These are phyloP conservation scores for Eutrigla gurnardus DNA, from an alignment of 2,797 vertebrate genomes.

Conservation along the genomic window DNA sequence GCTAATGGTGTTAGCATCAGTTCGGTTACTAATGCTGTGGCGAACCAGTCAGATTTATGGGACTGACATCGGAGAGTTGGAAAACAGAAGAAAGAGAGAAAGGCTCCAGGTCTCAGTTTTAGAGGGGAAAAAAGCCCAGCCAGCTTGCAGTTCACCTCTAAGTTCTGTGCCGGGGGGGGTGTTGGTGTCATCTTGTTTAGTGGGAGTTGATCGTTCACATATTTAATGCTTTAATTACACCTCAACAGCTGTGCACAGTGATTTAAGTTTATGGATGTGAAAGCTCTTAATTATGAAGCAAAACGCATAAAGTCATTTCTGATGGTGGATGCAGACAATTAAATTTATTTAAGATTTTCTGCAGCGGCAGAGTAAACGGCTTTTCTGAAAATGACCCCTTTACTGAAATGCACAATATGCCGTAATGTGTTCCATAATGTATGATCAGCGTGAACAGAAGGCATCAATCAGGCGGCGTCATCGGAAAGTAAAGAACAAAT, in stretches of 20 bases:
- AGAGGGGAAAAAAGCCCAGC: slow-evolving; percentile 51
- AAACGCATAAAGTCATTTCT: slow-evolving; percentile 89
- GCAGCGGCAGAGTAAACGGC: slow-evolving; percentile 78
- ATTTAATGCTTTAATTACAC: slow-evolving; percentile 90
- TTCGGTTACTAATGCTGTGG: slow-evolving; percentile 67
- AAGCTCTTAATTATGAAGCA: slow-evolving; percentile 90
- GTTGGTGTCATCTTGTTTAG: slow-evolving; percentile 85
- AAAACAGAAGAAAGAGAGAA: slow-evolving; percentile 60
- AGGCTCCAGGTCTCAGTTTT: slow-evolving; percentile 38
- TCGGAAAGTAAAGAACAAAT: slow-evolving; percentile 45
- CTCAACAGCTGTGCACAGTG: slow-evolving; percentile 88
- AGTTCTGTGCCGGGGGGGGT: slow-evolving; percentile 75
- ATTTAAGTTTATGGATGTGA: slow-evolving; percentile 90
- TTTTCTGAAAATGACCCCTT: slow-evolving; percentile 81
- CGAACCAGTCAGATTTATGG: slow-evolving; percentile 72
- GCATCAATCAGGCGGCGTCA: slow-evolving; percentile 67
- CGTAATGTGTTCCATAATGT: slow-evolving; percentile 72
- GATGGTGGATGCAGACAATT: slow-evolving; percentile 89
- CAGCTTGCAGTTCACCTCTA: slow-evolving; percentile 77
- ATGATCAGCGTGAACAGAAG: slow-evolving; percentile 64
- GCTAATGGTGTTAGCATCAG: slow-evolving; percentile 82
- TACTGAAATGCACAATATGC: slow-evolving; percentile 73
- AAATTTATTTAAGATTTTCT: slow-evolving; percentile 89
- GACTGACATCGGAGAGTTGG: slow-evolving; percentile 59
- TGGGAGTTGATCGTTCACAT: slow-evolving; percentile 87